Base-by-base conservation (phyloP, 2,113 vertebrate species). In the Trichomycterus rosablanca region DNA sequence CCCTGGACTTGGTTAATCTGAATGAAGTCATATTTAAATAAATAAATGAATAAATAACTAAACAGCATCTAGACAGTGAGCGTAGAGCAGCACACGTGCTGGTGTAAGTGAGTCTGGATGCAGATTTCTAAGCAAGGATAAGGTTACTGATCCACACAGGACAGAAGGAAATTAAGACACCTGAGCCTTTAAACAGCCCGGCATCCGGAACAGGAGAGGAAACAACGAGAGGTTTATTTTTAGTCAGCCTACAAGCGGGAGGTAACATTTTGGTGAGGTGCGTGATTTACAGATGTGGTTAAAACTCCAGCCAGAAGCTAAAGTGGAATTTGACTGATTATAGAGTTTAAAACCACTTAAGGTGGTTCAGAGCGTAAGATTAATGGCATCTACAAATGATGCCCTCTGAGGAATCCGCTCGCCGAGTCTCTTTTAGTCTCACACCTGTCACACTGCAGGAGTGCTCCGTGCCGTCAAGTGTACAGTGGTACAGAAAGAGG, bases 91-190 rank as follows among this genome's bases (percentile, higher is more conserved):
- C n/a, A n/a, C n/a, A n/a, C n/a, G n/a, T n/a, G n/a, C n/a, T n/a
- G n/a, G n/a, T n/a, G n/a, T n/a, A n/a, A n/a, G n/a, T n/a, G n/a
- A n/a, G n/a, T 40, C 42, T 48, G 62, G 11, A 63, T 23, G 28
- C 14, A 35, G 46, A 43, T 18, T 52, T 18, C 51, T 48, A 2
- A 6, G 43, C 20, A 52, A 57, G 44, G 56, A 57, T 56, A 20
- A 28, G 37, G 44, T 57, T 56, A 56, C 52, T 34, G 16, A 30
- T 43, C 20, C 2, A 43, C 37, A 11, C 24, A 49, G 26, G 15
- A 63, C 53, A 11, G 7, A 40, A 68, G 55, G 53, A 68, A 72
- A 59, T 55, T 4, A 54, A 59, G 42, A 68, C 12, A 55, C 56
- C 54, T 22, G 49, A 65, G 43, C 43, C 53, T 34, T 7, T 30